Evolutionary conservation across 2,888 invertebrate species (phyloP), one percentile per base, ranked within the genome.

Genomic region (Latrodectus hesperus): DNA sequence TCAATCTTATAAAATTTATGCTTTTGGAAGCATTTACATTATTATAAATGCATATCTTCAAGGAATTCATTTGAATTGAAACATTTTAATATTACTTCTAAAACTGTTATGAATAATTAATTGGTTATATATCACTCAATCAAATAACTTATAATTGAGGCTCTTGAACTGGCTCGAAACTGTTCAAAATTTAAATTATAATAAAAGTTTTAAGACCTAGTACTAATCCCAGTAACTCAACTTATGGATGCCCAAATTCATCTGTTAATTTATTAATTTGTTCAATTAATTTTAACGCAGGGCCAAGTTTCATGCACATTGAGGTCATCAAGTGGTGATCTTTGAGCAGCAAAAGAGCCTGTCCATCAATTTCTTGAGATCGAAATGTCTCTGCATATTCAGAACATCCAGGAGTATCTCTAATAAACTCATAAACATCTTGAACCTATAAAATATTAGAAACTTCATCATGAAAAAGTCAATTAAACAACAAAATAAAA

Each of bases 321-420:
- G 98, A 96, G 90, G 96, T 96, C 93, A 98, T 98, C 53, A 99
- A 94, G 92, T 99, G 98, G 91, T 98, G 98, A 90, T 97, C 97
- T 91, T 97, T 96, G 76, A 99, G 94, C 80, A 99, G 93, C 93
- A 98, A 94, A 88, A 99, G 93, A 0, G 98, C 98, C 91, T 98
- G 98, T 0, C 99, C 98, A 91, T 99, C 99, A 90, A 99, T 98
- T 93, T 98, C 98, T 93, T 99, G 98, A 91, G 96, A 95, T 14
- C 96, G 95, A 93, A 99, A 99, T 92, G 98, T 98, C 91, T 98
- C 98, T 0, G 97, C 98, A 91, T 98, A 98, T 90, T 96, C 96
- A 10, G 95, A 95, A 92, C 98, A 98, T 0, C 98, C 98, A 0
- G 97, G 97, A 85, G 98, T 94, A 90, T 95, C 95, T 90, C 95